These are phyloP conservation scores for Spisula subtruncata DNA, from an alignment of 2,888 invertebrate species.

Conservation along the genomic window DNA sequence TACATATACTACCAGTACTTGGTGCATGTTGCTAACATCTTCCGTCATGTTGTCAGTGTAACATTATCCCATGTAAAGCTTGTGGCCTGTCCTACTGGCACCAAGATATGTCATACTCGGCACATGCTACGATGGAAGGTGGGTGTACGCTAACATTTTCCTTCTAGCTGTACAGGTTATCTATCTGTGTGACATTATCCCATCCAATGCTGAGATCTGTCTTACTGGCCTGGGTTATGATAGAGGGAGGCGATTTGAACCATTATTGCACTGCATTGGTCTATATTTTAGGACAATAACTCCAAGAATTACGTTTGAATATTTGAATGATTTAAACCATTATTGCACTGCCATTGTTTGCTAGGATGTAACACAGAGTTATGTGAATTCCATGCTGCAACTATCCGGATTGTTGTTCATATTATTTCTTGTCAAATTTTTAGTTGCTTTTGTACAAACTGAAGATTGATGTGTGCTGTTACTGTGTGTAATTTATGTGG, in stretches of 20 bases:
- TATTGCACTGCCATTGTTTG: too few species aligned
- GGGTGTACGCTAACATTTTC: too few species aligned
- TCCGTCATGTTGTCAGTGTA: neutral
- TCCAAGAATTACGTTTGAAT: too few species aligned
- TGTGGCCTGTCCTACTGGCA: neutral
- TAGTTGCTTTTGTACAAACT: neutral
- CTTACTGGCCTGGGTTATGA: neutral
- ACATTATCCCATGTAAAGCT: neutral
- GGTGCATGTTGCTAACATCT: slow-evolving; percentile 10
- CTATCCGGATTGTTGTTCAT: neutral
- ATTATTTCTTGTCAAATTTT: neutral
- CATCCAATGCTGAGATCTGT: neutral
- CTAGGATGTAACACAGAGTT: neutral
- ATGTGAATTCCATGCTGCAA: neutral
- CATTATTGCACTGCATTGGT: too few species aligned
- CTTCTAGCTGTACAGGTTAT: too few species aligned
- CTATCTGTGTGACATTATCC: neutral
- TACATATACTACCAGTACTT: slow-evolving; percentile 1
- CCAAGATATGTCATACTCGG: too few species aligned
- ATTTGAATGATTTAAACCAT: too few species aligned
- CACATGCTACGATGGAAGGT: neutral
- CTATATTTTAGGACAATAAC: too few species aligned
- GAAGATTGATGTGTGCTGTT: slow-evolving; percentile 1
- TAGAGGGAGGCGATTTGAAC: neutral
- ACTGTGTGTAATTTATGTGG: neutral